A percentile compares a stretch with the other conserved stretches of the same genome.
phyloP scores from a whole-genome alignment of 2,113 vertebrate genomes.

The Mus spicilegus region DNA sequence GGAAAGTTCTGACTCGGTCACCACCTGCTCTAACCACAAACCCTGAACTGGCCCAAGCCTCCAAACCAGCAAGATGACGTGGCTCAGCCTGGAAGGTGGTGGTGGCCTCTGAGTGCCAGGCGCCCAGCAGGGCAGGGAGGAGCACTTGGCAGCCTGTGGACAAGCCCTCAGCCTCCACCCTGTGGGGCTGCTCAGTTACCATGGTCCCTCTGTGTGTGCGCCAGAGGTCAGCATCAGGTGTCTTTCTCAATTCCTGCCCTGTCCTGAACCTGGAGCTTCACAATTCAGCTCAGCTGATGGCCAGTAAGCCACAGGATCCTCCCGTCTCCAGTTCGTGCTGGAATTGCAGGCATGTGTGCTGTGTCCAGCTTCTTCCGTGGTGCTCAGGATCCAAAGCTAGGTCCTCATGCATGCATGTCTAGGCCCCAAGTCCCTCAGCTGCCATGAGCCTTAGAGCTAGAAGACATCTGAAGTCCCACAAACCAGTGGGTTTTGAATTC shows the following conservation, averaged over 20 bases:
- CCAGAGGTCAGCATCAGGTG: neutral
- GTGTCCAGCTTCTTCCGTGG: neutral
- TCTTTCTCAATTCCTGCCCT: neutral
- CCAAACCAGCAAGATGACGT: constrained; percentile 50
- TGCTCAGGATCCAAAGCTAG: neutral
- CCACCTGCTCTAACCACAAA: constrained; percentile 64
- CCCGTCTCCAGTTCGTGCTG: neutral
- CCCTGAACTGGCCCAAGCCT: constrained; percentile 3
- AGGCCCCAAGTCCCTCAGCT: neutral
- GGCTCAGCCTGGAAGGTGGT: constrained; percentile 17
- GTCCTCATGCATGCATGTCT: neutral
- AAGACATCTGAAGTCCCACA: neutral
- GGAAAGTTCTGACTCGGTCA: constrained; percentile 22
- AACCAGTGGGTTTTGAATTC: neutral
- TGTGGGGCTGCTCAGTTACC: neutral
- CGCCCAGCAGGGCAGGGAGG: neutral
- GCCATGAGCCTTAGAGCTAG: neutral
- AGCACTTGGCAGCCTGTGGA: neutral
- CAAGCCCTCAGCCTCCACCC: neutral
- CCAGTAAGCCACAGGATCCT: neutral
- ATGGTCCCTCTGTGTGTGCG: neutral
- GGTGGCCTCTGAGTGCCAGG: constrained; percentile 9
- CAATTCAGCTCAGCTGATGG: neutral
- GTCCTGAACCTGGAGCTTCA: neutral
- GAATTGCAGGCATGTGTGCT: neutral